phyloP scores from a whole-genome alignment of 2,113 vertebrate genomes.

The Leptobrachium leishanense region DNA sequence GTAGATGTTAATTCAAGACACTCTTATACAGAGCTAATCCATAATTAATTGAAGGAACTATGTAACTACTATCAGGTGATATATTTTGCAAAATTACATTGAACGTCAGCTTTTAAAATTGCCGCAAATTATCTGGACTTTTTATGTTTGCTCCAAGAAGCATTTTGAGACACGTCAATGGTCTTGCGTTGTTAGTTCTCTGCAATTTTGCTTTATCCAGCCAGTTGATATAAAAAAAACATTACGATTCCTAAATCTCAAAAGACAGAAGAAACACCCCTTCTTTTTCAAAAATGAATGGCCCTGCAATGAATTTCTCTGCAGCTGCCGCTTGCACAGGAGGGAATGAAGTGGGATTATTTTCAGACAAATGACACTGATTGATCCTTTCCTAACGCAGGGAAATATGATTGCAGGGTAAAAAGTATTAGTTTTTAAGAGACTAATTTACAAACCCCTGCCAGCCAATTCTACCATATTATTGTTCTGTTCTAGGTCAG shows the following conservation, averaged over 20 bases:
- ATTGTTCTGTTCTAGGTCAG: neutral
- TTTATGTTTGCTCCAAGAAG: no score
- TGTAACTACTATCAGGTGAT: no score
- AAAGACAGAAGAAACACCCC: slow-evolving; percentile 9
- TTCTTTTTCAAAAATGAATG: neutral
- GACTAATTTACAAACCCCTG: neutral
- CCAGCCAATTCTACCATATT: neutral
- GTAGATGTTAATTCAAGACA: no score
- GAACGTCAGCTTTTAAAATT: no score
- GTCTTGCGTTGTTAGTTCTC: neutral
- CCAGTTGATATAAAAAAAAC: neutral
- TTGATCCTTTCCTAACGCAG: slow-evolving; percentile 3
- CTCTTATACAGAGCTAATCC: no score
- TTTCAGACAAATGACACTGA: slow-evolving; percentile 19
- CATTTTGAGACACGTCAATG: neutral
- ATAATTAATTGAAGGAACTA: no score
- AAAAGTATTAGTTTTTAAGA: slow-evolving; percentile 4
- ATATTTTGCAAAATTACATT: no score
- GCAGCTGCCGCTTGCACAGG: slow-evolving; percentile 20
- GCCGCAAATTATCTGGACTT: no score
- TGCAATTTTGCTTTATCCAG: neutral
- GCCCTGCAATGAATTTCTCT: slow-evolving; percentile 25
- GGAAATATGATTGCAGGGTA: slow-evolving; percentile 25
- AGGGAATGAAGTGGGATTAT: neutral
- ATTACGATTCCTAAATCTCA: neutral